These are phyloP conservation scores for Cathartes aura DNA, from an alignment of 2,113 vertebrate species.

Conservation along the genomic window DNA sequence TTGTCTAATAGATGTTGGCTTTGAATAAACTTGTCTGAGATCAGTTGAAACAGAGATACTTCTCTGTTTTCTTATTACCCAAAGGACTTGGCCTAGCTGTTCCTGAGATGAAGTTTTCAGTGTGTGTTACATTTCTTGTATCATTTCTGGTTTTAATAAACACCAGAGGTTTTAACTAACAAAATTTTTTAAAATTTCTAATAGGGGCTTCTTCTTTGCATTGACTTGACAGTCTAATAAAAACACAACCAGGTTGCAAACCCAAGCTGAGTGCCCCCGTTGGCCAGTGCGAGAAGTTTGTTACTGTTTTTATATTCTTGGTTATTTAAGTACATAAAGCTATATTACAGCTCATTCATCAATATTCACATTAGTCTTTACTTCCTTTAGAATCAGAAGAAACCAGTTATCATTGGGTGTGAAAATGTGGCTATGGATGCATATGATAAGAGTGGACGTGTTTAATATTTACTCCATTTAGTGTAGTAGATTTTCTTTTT, in stretches of 20 bases:
- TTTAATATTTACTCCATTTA: not conserved
- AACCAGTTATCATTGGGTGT: not conserved
- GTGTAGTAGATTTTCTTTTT: not conserved
- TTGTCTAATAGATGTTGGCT: not conserved
- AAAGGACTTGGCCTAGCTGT: not conserved
- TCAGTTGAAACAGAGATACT: not conserved
- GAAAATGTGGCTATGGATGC: not conserved
- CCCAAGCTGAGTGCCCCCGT: not conserved
- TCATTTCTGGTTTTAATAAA: conserved; percentile 36
- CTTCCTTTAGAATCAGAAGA: not conserved
- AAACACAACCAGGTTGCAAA: not conserved
- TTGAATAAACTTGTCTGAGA: not conserved
- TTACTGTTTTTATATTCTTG: not conserved
- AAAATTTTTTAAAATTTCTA: not conserved
- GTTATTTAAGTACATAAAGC: not conserved
- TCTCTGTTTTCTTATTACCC: not conserved
- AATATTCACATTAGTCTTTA: not conserved
- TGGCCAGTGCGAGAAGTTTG: not conserved
- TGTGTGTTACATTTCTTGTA: not conserved
- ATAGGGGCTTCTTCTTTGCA: not conserved
- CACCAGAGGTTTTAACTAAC: not conserved
- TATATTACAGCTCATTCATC: not conserved
- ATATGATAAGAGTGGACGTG: not conserved
- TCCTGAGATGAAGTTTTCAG: conserved; percentile 25
- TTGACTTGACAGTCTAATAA: not conserved